Evolutionary conservation across 2,797 vertebrate species (phyloP), one percentile per base, ranked within the genome.

Genomic region (Staurois parvus): DNA sequence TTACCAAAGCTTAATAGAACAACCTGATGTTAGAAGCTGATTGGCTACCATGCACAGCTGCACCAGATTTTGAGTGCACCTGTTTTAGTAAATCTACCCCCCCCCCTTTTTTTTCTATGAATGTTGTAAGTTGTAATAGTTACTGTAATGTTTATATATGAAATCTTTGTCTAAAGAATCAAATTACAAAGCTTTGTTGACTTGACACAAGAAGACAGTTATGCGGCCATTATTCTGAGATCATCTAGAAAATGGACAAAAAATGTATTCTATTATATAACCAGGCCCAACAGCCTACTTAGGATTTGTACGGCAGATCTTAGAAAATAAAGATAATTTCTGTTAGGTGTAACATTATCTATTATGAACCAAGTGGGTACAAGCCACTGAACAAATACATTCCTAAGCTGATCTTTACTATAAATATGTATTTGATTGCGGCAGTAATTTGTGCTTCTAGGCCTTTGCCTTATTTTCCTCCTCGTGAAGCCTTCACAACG

Each of bases 401-500:
- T 82, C 74, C 34, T 66, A 45, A 17, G 21, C 30, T 48, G 72
- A 66, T 26, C 73, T 77, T 67, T 78, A 68, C 68, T 59, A 73
- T 12, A 59, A 15, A 56, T 68, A 72, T 70, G 68, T 34, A 45
- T 86, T 52, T 77, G 11, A 32, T 30, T 52, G 9, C 19, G 13
- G 59, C 42, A n/a, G 42, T 69, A 52, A 67, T 76, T 70, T 34
- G 68, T 84, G 37, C 26, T 19, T 72, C 30, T 64, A 64, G 42
- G 76, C 68, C 29, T 45, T 69, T 40, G 42, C 76, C 32, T 52
- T n/a, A 45, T 59, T 75, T 62, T 37, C 66, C 80, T 66, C 67
- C 40, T 32, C 62, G 9, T 77, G 26, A 66, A 67, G 28, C 64
- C 29, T 68, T 30, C 15, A 75, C 42, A 34, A 56, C 80, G 76